Evolutionary conservation across 2,113 vertebrate species (phyloP), one percentile per base, ranked within the genome.

Genomic region (Rhineura floridana): DNA sequence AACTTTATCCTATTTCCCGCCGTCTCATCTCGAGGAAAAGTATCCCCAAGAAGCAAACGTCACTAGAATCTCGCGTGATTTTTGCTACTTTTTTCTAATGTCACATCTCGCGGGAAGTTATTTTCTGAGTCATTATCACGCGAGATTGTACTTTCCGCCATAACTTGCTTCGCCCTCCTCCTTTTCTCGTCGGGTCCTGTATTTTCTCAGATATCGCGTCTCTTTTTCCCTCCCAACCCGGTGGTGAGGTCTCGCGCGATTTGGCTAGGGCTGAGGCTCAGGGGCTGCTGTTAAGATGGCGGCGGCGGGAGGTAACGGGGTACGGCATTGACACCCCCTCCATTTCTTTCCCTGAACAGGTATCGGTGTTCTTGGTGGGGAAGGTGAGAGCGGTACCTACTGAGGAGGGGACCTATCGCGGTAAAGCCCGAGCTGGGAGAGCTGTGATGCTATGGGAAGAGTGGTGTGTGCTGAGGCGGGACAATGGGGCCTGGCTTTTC

Each of bases 221-320:
- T 65, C 44, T 83, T 83, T 42, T 65, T 48, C 70, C 11, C 17
- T 48, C 42, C 23, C 33, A 39, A 42, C 80, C 87, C 81, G 72
- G 87, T 62, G 81, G 87, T 77, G 70, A 88, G 87, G 76, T 88
- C 81, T 88, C 87, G 87, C 87, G 87, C 46, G 87, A 88, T 7
- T 67, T 83, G 73, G 73, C 72, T 44, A 21, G 87, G 87, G 87
- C 87, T 83, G 87, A 88, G 87, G 70, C 87, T 88, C 70, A 50
- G 81, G 80, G 87, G 46, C 81, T 88, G 81, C 81, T 88, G 72
- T 88, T 88, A 88, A 88, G 81, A 88, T 88, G 87, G 87, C 87
- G 87, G 87, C 70, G 87, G 87, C 81, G 72, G 87, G 81, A 83
- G 81, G 87, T 81, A 67, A 83, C 81, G 87, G 81, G 87, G 55